phyloP scores from a whole-genome alignment of 2,113 vertebrate genomes.

The Seriola dumerili region DNA sequence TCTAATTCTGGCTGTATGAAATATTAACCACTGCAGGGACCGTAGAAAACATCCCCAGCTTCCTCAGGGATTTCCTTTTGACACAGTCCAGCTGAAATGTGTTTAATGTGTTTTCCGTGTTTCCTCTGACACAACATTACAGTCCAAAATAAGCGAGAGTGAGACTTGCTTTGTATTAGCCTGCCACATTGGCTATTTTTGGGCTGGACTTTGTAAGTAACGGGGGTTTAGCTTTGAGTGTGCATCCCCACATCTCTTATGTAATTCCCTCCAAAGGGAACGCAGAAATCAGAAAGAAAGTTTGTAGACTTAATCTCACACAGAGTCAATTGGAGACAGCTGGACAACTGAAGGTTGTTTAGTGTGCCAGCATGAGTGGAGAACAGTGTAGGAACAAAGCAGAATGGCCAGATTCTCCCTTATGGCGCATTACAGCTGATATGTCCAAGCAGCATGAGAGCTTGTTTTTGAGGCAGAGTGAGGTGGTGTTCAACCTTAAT shows the following conservation, averaged over 20 bases:
- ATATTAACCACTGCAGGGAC: slow-evolving; percentile 57
- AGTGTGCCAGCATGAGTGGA: slow-evolving; percentile 26
- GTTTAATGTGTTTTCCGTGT: slow-evolving; percentile 71
- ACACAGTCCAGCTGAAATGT: slow-evolving; percentile 26
- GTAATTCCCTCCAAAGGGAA: slow-evolving; percentile 45
- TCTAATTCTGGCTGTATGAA: slow-evolving; percentile 61
- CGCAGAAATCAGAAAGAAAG: slow-evolving; percentile 49
- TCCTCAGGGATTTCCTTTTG: slow-evolving; percentile 22
- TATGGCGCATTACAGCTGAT: slow-evolving; percentile 41
- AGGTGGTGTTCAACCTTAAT: slow-evolving; percentile 33
- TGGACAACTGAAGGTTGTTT: slow-evolving; percentile 56
- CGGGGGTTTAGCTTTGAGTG: slow-evolving; percentile 26
- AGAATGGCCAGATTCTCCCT: slow-evolving; percentile 40
- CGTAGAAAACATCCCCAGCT: slow-evolving; percentile 1
- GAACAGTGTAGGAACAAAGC: slow-evolving; percentile 36
- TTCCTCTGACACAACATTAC: slow-evolving; percentile 44
- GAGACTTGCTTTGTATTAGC: slow-evolving; percentile 45
- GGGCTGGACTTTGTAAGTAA: slow-evolving; percentile 39
- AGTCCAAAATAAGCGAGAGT: slow-evolving; percentile 18
- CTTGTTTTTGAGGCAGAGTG: slow-evolving; percentile 29
- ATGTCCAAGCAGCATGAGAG: slow-evolving; percentile 41
- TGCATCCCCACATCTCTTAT: slow-evolving; percentile 55
- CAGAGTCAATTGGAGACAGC: slow-evolving; percentile 46
- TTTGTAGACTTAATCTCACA: slow-evolving; percentile 51
- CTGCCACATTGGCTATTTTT: slow-evolving; percentile 52